Evolutionary conservation across 1,140 invertebrate species (phyloP), one percentile per base, ranked within the genome.

Genomic region (Drosophila bifasciata): DNA sequence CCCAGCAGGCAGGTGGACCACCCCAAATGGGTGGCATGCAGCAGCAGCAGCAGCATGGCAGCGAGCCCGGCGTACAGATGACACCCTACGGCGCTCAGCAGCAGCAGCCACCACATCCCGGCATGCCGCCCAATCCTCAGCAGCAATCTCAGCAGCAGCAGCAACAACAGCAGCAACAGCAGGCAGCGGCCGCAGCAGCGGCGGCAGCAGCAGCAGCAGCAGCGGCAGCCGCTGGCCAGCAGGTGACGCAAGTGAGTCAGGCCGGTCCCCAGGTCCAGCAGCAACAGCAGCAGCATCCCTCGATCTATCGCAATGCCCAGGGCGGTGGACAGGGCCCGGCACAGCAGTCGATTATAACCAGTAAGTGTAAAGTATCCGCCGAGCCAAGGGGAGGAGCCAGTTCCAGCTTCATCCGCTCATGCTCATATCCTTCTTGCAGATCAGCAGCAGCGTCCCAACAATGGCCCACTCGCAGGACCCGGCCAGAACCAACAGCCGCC

Each of bases 121-220:
- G 93, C 66, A 79, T 91, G 90, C 72, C 85, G 44, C 76, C 91
- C 8, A 74, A 67, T 45, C 71, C 79, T 15, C 79, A 89, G 76
- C 93, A 89, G 74, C 93, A 92, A 90, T 92, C 92, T 48, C 92
- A 92, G n/a, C 92, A 79, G 28, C 64, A 79, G 5, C 75, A 78
- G 13, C 76, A 79, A 1, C 76, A 79, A 6, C 77, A 75, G 5
- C 80, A 75, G n/a, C 76, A 79, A 6, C 77, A 77, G 49, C 92
- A 79, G 56, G 79, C 91, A 90, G 32, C 56, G 49, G 17, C 68
- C 11, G 68, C 56, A 5, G 69, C 69, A n/a, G 70, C 70, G 15
- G 70, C 69, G 36, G 70, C 70, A 32, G 70, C 70, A 46, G 41
- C 76, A 41, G 45, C 56, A 55, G 69, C 92, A 86, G 85, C 92